Base-by-base conservation (phyloP, 2,113 vertebrate genomes). In the Sturnira hondurensis region DNA sequence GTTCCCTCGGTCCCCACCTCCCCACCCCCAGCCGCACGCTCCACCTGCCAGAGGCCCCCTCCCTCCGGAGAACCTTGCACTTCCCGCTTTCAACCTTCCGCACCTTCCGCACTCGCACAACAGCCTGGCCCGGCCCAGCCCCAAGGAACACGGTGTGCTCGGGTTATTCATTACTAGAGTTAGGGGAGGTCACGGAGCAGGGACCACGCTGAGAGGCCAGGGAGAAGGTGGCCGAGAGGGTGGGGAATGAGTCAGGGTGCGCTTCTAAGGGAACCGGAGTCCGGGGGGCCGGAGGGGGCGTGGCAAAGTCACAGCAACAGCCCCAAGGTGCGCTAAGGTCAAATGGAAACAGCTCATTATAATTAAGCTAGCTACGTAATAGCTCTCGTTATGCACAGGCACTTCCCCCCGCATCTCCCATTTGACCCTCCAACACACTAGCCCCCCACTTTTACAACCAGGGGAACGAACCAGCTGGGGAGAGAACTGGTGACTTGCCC, bases 121-220 rank as follows among this genome's bases (percentile, higher is more conserved):
- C 67, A 45, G 88, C 96, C 90, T 71, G 63, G 85, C 85, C 85
- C 95, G 41, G 84, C 80, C 36, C 36, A 56, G 54, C 77, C 77
- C 81, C 54, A 50, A 78, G 94, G 96, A 92, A 97, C 96, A 84
- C 1, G 3, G 28, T 78, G 96, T 97, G 89, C 93, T 50, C 19
- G 28, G 83, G 96, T 97, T 97, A 97, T 5, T 97, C 97, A 97
- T 97, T 96, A 96, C 96, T 93, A 41, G 65, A 86, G 78, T 96
- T 95, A 89, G 93, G 80, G 33, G 83, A 95, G 94, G 96, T 95
- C 96, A 96, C 43, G 5, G 78, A 94, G 56, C 94, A 95, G 85
- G 94, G 89, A 95, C 86, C 80, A 33, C 1, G 4, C 2, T 76
- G 86, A 61, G 68, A 90, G 86, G 45, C 77, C 47, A 86, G 80